Base-by-base conservation (phyloP, 2,113 vertebrate species). In the Nothoprocta pentlandii region DNA sequence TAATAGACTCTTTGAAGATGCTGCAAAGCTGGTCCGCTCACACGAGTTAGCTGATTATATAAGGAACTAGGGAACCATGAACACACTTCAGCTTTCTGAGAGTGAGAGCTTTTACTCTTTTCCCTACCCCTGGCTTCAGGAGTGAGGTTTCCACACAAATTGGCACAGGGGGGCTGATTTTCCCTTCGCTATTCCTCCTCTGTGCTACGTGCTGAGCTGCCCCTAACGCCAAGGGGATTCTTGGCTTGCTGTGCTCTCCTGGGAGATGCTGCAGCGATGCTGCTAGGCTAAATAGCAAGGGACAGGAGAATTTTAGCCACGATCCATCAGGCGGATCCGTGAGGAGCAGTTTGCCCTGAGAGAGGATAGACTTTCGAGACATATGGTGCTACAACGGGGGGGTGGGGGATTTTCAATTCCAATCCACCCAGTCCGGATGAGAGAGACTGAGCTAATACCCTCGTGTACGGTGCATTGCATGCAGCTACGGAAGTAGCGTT, bases 361-460 rank as follows among this genome's bases (percentile, higher is more conserved):
- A 97, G 96, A 96, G 96, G 96, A 97, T 96, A 97, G 76, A 84
- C 90, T 97, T 97, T 97, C 96, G 91, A 96, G 94, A 94, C 96
- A 97, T 96, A 96, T 96, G 96, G 96, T 97, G 80, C 93, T 97
- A 95, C 95, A 96, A 94, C 62, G 82, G 96, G 94, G 94, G 87
- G 93, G 94, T 82, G 95, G 92, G 91, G 94, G 94, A 80, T 96
- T 95, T 97, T 97, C 96, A 95, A 93, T 97, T 97, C 96, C 96
- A 97, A 94, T 97, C 96, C 95, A 93, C 96, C 94, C 96, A 95
- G 97, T 97, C 96, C 94, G 97, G 97, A 97, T 96, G 94, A 97
- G 93, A 97, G 96, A 91, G 94, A 94, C 95, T 96, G 94, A 97
- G 94, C 94, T 96, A 97, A 97, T 96, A 95, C 96, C 95, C 96